Percentiles rank a stretch among this genome's conserved stretches.
Evolutionary conservation across 2,888 invertebrate species (phyloP).

Genomic region (Perithous albicinctus): DNA sequence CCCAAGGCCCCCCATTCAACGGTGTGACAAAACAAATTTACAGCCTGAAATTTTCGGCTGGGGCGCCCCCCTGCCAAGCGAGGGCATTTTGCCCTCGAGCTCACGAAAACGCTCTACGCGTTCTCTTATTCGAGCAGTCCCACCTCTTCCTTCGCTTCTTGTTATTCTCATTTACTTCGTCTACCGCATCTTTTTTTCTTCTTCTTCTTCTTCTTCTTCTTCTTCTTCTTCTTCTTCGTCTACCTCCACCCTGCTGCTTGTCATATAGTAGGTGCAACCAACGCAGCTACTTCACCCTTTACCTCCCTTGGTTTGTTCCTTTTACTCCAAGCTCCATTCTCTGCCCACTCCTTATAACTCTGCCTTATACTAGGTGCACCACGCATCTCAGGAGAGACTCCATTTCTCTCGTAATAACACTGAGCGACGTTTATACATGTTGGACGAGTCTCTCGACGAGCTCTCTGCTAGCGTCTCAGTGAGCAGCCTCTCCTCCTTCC

Average conservation of each 20-base stretch:
- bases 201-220: slow-evolving; percentile 48
- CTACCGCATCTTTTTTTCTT: slow-evolving; percentile 28
- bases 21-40: slow-evolving; percentile 77
- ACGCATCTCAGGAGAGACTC: slow-evolving; percentile 5
- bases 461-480: neutral
- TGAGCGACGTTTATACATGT: slow-evolving; percentile 15
- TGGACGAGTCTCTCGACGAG: neutral
- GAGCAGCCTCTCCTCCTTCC: neutral
- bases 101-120: slow-evolving; percentile 13
- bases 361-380: slow-evolving; percentile 7
- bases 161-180: slow-evolving; percentile 42
- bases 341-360: slow-evolving; percentile 18
- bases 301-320: slow-evolving; percentile 34
- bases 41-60: slow-evolving; percentile 64
- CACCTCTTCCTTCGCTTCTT: slow-evolving; percentile 6
- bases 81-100: slow-evolving; percentile 33
- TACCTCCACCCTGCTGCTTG: slow-evolving; percentile 11
- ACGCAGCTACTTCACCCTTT: slow-evolving; percentile 14
- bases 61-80: slow-evolving; percentile 69
- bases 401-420: slow-evolving; percentile 13
- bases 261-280: slow-evolving; percentile 29
- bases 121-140: slow-evolving; percentile 7
- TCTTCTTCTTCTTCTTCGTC: slow-evolving; percentile 29
- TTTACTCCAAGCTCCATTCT: slow-evolving; percentile 18
- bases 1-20: slow-evolving; percentile 69